Evolutionary conservation across 1,140 invertebrate species (phyloP).

Genomic region (Chrysomallon squamiferum): DNA sequence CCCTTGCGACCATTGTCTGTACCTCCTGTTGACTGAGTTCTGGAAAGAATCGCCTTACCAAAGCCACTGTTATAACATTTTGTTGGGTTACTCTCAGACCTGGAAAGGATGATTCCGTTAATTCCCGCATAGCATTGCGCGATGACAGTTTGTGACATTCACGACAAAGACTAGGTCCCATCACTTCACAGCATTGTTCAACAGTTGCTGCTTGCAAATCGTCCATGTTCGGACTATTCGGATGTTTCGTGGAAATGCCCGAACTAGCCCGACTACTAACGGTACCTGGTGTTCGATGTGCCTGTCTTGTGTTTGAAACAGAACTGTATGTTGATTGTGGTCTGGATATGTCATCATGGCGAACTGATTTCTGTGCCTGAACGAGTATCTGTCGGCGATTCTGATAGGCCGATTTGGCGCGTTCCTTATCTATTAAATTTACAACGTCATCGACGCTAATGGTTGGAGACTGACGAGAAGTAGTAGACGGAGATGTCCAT

Average conservation of each 20-base stretch:
- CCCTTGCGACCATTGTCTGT: conserved; percentile 28
- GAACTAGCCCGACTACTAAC: not conserved
- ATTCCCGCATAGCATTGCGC: conserved; percentile 18
- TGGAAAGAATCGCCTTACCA: conserved; percentile 26
- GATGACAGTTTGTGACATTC: conserved; percentile 27
- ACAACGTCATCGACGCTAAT: not conserved
- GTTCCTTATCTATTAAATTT: not conserved
- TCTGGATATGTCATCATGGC: not conserved
- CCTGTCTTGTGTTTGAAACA: not conserved
- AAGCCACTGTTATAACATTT: conserved; percentile 25
- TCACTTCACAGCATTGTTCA: conserved; percentile 34
- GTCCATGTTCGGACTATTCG: not conserved
- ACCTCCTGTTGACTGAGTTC: conserved; percentile 27
- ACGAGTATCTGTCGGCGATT: conserved; percentile 1
- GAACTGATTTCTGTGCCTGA: not conserved
- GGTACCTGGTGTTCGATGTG: not conserved
- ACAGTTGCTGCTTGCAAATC: not conserved
- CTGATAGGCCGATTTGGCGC: not conserved
- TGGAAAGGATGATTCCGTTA: conserved; percentile 29
- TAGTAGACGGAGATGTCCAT: no score
- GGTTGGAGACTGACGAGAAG: not conserved
- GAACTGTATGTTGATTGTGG: not conserved
- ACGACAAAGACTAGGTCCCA: conserved; percentile 35
- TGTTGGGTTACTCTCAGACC: conserved; percentile 21
- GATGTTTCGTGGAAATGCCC: not conserved